These are phyloP conservation scores for Bungarus multicinctus DNA, from an alignment of 2,113 vertebrate genomes.

Conservation along the genomic window DNA sequence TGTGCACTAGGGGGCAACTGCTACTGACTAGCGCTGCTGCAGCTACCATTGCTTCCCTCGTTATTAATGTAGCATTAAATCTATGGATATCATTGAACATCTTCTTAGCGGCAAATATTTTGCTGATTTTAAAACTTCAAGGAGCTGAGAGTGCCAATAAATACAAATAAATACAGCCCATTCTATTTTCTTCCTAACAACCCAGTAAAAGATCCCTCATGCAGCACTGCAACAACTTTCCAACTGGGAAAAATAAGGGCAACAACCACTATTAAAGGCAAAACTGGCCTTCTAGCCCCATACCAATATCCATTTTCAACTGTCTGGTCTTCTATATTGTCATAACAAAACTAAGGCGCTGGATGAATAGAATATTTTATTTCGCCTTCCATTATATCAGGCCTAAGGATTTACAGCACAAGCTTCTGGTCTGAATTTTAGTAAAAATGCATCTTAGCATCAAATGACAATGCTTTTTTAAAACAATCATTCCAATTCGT, in stretches of 20 bases:
- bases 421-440: neutral
- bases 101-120: neutral
- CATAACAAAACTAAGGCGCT: neutral
- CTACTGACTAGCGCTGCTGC: neutral
- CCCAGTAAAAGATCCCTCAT: neutral
- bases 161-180: neutral
- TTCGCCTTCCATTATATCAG: neutral
- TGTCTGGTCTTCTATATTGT: neutral
- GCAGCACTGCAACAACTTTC: constrained; percentile 9
- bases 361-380: neutral
- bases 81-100: neutral
- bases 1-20: neutral
- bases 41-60: neutral
- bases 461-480: neutral
- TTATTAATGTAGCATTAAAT: neutral
- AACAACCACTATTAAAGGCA: neutral
- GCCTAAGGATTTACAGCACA: neutral
- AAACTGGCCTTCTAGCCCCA: neutral
- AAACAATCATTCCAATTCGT: neutral
- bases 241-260: neutral
- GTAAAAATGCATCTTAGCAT: neutral
- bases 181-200: neutral
- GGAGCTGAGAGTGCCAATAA: neutral
- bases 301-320: neutral
- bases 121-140: neutral